A percentile compares a stretch with the other conserved stretches of the same genome.
These are phyloP conservation scores for Basileuterus tristriatus DNA, from an alignment of 2,797 vertebrate genomes.

Conservation along the genomic window DNA sequence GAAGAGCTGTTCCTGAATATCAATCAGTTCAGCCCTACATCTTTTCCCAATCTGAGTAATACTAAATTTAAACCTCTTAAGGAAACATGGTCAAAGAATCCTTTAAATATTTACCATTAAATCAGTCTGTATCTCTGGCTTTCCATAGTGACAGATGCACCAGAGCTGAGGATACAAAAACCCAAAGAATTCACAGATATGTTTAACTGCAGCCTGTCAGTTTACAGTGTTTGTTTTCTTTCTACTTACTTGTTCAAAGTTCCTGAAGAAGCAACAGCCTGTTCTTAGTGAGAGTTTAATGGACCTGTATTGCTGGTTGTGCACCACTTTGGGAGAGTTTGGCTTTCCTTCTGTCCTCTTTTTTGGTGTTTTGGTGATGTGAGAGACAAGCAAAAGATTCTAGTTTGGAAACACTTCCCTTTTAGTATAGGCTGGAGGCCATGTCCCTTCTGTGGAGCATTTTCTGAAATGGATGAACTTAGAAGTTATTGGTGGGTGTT, in stretches of 20 bases:
- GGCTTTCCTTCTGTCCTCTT: neutral
- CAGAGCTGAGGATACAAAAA: neutral
- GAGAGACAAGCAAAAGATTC: neutral
- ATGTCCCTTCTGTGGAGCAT: fast-evolving
- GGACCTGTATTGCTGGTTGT: neutral
- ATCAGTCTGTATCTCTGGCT: neutral
- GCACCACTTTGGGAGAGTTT: neutral
- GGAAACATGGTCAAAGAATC: neutral
- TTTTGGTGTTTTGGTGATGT: neutral
- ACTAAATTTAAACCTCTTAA: neutral
- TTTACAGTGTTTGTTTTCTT: neutral
- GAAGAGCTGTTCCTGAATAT: neutral
- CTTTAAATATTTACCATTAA: neutral
- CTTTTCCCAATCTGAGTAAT: neutral
- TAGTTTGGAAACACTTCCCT: neutral
- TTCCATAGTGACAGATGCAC: neutral
- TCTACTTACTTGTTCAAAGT: neutral
- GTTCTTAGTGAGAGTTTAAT: neutral
- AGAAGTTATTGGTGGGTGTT: neutral
- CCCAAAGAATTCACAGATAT: neutral
- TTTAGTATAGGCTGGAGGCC: neutral
- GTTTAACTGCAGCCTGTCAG: neutral
- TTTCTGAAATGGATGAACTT: neutral
- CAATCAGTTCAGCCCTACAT: neutral
- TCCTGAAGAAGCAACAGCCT: neutral